Percentiles rank a stretch among this genome's conserved stretches.
These are phyloP conservation scores for Octomys mimax DNA, from an alignment of 2,797 vertebrate species.

Conservation along the genomic window DNA sequence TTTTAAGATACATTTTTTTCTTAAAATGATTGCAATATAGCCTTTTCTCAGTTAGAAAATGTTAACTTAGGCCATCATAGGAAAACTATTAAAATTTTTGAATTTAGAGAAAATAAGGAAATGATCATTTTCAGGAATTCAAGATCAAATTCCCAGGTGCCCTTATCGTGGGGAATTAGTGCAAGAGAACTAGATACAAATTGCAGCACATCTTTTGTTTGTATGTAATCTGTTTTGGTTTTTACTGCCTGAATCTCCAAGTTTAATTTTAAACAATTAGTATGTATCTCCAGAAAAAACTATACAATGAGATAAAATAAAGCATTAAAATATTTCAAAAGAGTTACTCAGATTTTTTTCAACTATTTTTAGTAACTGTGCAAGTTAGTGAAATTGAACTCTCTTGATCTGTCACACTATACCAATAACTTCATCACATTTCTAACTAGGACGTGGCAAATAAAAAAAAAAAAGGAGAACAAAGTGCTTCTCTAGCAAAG, in stretches of 20 bases:
- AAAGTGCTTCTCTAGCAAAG: background rate
- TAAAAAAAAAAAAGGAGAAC: background rate
- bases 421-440: background rate
- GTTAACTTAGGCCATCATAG: background rate
- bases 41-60: background rate
- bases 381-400: background rate
- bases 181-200: background rate
- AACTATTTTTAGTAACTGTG: slow-evolving; percentile 38
- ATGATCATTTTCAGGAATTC: background rate
- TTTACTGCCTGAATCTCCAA: background rate
- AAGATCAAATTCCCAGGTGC: background rate
- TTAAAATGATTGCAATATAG: background rate
- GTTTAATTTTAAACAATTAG: background rate
- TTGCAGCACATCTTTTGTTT: background rate
- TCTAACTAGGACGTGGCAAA: background rate
- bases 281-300: slow-evolving; percentile 17
- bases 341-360: background rate
- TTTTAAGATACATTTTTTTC: background rate
- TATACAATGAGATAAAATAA: background rate
- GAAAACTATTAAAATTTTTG: background rate
- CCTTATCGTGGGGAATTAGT: background rate
- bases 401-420: background rate
- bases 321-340: background rate
- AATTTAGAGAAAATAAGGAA: slow-evolving; percentile 24
- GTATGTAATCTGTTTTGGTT: background rate